Base-by-base conservation (phyloP, 2,797 vertebrate genomes). In the Botia almorhae region DNA sequence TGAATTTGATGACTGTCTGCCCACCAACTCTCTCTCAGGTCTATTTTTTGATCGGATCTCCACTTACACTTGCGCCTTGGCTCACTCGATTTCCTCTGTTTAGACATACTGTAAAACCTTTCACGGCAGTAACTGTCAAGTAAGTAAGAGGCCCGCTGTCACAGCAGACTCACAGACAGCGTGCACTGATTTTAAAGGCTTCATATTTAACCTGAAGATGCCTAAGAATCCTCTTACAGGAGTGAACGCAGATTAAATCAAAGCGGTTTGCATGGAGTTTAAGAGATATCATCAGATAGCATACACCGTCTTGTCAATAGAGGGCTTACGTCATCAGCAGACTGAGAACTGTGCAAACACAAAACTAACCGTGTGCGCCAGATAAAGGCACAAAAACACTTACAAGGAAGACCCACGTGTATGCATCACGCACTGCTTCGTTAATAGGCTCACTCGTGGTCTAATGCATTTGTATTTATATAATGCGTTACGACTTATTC, bases 121-220 rank as follows among this genome's bases (percentile, higher is more conserved):
- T 71, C 51, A 71, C 63, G 13, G 56, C 10, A 63, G 56, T 29
- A 78, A 53, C 53, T 53, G n/a, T 78, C 1, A 71, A 64, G 26
- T 10, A 23, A 61, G 68, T 39, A 70, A 39, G 70, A 19, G 4
- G 33, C 3, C 33, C 33, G 33, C 33, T 33, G 33, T 33, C 33
- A 33, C 33, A 33, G 33, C 3, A 33, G 33, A 33, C 33, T 33
- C 33, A 33, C 33, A 33, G 33, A 33, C 33, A 3, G 1, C 4
- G 33, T 33, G 4, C 4, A 17, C 61, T 50, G 23, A 10, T 29
- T 21, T 19, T 21, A 12, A 23, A n/a, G 11, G 8, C 21, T 63
- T 75, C 14, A 75, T 64, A 6, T 53, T 33, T 33, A 14, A 75
- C 14, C 43, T 50, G 23, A 26, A 74, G 14, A 29, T 48, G 17